These are phyloP conservation scores for Etia nguti DNA, from an alignment of 2,113 vertebrate species.

Conservation along the genomic window DNA sequence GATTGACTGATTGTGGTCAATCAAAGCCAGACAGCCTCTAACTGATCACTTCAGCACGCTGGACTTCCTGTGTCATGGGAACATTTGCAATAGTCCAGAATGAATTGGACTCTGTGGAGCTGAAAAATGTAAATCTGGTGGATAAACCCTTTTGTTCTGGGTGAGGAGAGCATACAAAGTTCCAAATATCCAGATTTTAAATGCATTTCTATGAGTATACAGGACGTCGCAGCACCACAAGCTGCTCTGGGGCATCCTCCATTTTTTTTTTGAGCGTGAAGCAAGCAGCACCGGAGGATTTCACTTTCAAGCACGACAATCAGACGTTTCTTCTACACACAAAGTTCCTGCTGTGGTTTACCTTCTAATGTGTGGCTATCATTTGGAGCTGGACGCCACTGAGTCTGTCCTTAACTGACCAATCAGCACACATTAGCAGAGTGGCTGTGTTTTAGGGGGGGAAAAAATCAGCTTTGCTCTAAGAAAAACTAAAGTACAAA, in stretches of 20 bases:
- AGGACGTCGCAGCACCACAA: neutral
- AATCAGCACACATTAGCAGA: neutral
- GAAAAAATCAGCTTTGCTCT: fast-evolving
- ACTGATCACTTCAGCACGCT: fast-evolving
- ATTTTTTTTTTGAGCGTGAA: neutral
- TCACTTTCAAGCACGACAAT: neutral
- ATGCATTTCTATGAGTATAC: neutral
- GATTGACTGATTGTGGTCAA: neutral
- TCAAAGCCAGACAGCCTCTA: fast-evolving
- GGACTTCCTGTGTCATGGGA: neutral
- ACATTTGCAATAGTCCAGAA: neutral
- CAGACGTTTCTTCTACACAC: neutral
- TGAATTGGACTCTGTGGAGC: neutral
- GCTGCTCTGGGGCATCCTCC: neutral
- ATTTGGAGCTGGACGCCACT: neutral
- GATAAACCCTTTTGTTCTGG: neutral
- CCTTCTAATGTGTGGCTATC: neutral
- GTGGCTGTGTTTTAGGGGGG: neutral
- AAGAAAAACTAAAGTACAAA: neutral
- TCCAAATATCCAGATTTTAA: neutral
- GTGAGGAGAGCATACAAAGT: neutral
- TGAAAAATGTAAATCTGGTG: neutral
- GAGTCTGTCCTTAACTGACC: neutral
- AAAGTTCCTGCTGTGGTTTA: neutral
- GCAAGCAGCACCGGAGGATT: neutral